These are phyloP conservation scores for Exocentrus adspersus DNA, from an alignment of 2,888 invertebrate genomes.

Conservation along the genomic window DNA sequence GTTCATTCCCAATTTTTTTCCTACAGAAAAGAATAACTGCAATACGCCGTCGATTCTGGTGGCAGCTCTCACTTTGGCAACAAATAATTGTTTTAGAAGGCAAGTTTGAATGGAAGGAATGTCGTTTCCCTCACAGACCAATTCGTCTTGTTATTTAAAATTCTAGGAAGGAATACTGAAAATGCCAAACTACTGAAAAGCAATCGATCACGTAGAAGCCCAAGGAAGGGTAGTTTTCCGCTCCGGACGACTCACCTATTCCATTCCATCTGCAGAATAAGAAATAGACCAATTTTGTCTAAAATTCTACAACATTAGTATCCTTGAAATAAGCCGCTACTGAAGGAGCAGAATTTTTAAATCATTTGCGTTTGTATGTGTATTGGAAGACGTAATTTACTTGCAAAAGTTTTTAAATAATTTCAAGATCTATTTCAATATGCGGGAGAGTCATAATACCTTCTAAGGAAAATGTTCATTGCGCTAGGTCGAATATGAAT, in stretches of 20 bases:
- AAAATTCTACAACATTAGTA: slow-evolving; percentile 8
- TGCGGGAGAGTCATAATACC: too few relatives aligned
- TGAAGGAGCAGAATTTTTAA: too few relatives aligned
- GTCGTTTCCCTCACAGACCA: neutral
- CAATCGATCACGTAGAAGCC: slow-evolving; percentile 13
- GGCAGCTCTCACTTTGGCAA: too few relatives aligned
- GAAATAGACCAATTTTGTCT: slow-evolving; percentile 3
- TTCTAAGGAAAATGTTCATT: neutral
- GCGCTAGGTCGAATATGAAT: neutral
- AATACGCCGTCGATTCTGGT: too few relatives aligned
- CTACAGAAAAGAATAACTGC: too few relatives aligned
- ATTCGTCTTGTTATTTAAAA: neutral
- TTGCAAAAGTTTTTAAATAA: neutral
- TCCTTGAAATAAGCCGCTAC: neutral
- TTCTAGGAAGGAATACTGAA: neutral
- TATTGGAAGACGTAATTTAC: too few relatives aligned
- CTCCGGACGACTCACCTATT: neutral
- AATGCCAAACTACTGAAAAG: slow-evolving; percentile 6
- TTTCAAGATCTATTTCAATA: neutral
- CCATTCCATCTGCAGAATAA: slow-evolving; percentile 8
- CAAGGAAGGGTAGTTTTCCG: slow-evolving; percentile 9
- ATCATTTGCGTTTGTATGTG: too few relatives aligned
- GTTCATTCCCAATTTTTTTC: too few relatives aligned
- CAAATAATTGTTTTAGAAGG: too few relatives aligned
- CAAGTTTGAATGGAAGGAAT: too few relatives aligned